These are phyloP conservation scores for Fopius arisanus DNA, from an alignment of 1,140 invertebrate genomes.

Conservation along the genomic window DNA sequence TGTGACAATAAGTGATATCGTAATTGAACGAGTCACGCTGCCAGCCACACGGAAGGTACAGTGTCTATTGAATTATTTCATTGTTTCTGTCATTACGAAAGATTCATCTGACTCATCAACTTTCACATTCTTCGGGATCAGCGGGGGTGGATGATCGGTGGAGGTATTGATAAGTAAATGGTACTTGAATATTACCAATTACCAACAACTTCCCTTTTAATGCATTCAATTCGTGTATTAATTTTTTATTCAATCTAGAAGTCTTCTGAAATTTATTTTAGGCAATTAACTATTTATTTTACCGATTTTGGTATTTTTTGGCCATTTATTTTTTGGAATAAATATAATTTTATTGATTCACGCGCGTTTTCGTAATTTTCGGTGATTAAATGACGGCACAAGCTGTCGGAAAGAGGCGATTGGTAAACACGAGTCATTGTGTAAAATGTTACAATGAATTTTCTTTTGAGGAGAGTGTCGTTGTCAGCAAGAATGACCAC, in stretches of 20 bases:
- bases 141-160: not conserved
- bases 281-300: no score
- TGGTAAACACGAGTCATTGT: not conserved
- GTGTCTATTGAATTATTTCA: not conserved
- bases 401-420: not conserved
- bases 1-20: no score
- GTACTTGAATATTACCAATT: no score
- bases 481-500: not conserved
- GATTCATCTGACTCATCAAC: not conserved
- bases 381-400: no score
- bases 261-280: no score
- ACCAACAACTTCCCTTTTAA: no score
- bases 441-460: not conserved
- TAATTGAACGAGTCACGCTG: not conserved
- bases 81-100: not conserved
- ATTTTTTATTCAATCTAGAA: no score
- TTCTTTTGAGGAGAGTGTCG: not conserved
- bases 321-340: no score
- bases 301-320: no score
- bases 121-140: not conserved
- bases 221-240: no score
- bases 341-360: no score
- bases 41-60: not conserved
- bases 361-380: no score
- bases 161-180: not conserved